These are phyloP conservation scores for Danionella cerebrum DNA, from an alignment of 2,113 vertebrate genomes.

Conservation along the genomic window DNA sequence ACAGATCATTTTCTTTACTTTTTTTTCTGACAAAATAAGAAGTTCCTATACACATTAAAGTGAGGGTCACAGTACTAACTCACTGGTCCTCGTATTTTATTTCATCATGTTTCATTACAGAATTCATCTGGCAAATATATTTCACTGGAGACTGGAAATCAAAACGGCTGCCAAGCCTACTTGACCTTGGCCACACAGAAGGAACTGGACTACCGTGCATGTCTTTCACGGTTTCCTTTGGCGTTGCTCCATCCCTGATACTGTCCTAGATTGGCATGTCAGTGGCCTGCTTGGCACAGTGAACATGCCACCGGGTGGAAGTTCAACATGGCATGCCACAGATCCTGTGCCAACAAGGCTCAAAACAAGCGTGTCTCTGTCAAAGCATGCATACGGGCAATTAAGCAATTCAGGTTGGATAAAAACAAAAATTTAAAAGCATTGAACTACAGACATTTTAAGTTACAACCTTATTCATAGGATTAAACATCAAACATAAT, in stretches of 20 bases:
- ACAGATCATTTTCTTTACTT: not conserved
- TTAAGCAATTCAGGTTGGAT: slow-evolving; percentile 17
- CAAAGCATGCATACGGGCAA: slow-evolving; percentile 17
- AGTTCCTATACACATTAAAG: not conserved
- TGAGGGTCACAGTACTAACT: not conserved
- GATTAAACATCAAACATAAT: too few relatives aligned
- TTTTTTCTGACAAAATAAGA: not conserved
- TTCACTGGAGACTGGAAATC: slow-evolving; percentile 25
- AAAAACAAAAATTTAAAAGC: not conserved
- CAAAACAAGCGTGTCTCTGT: slow-evolving; percentile 31
- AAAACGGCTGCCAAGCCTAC: slow-evolving; percentile 56
- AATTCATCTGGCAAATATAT: not conserved
- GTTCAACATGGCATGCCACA: slow-evolving; percentile 47
- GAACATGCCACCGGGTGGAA: slow-evolving; percentile 52
- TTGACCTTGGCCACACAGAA: slow-evolving; percentile 60
- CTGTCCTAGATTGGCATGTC: slow-evolving; percentile 41
- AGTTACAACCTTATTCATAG: not conserved
- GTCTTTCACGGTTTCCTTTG: slow-evolving; percentile 40
- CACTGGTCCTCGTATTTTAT: slow-evolving; percentile 4
- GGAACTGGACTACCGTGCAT: slow-evolving; percentile 33
- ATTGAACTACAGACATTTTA: not conserved
- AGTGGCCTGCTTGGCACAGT: slow-evolving; percentile 48
- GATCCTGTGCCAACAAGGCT: slow-evolving; percentile 48
- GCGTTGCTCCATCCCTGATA: slow-evolving; percentile 45
- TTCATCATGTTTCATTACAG: not conserved